Percentiles rank a stretch among this genome's conserved stretches.
Conservation (phyloP, 23 tunicate genomes). For the Diplosoma virens region DNA sequence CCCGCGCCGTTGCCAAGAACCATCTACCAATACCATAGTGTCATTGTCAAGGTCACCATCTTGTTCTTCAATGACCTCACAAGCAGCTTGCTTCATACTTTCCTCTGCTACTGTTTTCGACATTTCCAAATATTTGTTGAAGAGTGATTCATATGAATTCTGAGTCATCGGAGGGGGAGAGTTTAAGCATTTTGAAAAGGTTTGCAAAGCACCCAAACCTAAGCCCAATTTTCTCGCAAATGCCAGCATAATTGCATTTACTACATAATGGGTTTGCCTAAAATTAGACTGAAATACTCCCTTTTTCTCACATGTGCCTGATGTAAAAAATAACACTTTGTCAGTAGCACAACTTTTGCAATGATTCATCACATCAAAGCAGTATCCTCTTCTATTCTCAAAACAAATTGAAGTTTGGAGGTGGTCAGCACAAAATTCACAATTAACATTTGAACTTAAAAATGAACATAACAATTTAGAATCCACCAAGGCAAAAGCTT, state of each 20-base stretch:
- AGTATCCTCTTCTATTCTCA: background rate
- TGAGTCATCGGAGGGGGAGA: background rate
- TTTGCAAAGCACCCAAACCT: background rate
- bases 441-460: too few relatives aligned
- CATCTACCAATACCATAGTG: constrained; percentile 13
- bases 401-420: background rate
- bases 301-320: background rate
- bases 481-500: too few relatives aligned
- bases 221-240: constrained; percentile 3
- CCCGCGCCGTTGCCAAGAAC: constrained; percentile 14
- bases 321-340: background rate
- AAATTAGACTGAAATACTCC: background rate
- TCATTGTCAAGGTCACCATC: constrained; percentile 2
- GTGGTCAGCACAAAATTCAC: background rate
- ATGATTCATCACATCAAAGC: background rate
- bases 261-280: constrained; percentile 2
- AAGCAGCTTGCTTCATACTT: constrained; percentile 11
- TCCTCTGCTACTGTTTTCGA: background rate
- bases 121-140: background rate
- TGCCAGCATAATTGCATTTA: background rate
- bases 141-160: background rate
- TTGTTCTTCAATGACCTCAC: constrained; percentile 5
- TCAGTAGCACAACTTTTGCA: background rate
- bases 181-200: background rate
- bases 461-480: too few relatives aligned